These are phyloP conservation scores for Lasius fuliginosus DNA, from an alignment of 2,888 invertebrate species.

Conservation along the genomic window DNA sequence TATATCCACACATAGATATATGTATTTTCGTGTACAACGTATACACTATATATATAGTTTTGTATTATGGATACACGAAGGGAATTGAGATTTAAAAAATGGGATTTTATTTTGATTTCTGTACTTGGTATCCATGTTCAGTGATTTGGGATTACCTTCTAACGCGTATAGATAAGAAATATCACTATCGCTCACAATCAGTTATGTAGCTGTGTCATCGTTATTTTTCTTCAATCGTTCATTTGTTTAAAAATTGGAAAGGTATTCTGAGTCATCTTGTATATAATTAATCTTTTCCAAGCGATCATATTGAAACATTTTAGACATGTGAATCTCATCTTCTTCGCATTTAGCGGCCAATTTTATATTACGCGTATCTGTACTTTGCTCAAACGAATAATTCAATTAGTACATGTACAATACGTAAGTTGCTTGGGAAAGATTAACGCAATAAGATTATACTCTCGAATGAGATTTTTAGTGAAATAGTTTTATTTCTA, in stretches of 20 bases:
- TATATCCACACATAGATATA: constrained; percentile 53
- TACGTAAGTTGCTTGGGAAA: constrained; percentile 2
- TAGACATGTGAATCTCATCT: neutral
- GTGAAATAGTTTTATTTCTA: constrained; percentile 10
- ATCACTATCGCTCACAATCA: neutral
- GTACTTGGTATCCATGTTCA: too few species aligned
- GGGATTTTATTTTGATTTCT: neutral
- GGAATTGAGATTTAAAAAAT: constrained; percentile 4
- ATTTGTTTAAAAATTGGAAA: constrained; percentile 21
- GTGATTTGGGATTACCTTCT: neutral
- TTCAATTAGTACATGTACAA: constrained; percentile 1
- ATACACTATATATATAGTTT: neutral
- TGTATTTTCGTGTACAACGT: constrained; percentile 50
- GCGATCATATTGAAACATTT: neutral
- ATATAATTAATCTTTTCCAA: constrained; percentile 19
- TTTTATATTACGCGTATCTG: neutral
- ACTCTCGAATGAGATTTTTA: constrained; percentile 25
- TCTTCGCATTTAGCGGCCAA: neutral
- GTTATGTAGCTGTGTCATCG: neutral
- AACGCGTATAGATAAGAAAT: neutral
- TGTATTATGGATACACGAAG: constrained; percentile 23
- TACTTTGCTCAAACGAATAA: neutral
- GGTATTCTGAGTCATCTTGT: neutral
- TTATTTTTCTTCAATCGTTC: neutral
- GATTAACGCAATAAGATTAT: constrained; percentile 17